These are phyloP conservation scores for Leucophenga maculata DNA, from an alignment of 2,888 invertebrate genomes.

Conservation along the genomic window DNA sequence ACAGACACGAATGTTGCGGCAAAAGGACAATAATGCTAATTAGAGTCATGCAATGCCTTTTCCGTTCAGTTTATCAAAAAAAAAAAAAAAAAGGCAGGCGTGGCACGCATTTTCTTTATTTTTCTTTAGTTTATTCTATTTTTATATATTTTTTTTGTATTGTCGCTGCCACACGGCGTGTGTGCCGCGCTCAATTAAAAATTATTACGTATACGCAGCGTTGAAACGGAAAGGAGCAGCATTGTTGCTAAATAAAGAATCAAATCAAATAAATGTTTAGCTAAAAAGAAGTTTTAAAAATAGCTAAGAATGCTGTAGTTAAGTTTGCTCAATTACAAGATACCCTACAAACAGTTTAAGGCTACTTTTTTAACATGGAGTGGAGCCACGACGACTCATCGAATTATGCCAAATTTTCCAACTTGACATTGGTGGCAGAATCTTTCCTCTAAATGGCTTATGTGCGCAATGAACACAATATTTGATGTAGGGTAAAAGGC, in stretches of 20 bases:
- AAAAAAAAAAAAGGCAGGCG: not conserved
- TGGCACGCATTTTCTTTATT: not conserved
- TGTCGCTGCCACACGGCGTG: not conserved
- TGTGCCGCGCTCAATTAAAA: slow-evolving; percentile 38
- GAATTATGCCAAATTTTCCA: too few relatives aligned
- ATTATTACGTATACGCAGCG: slow-evolving; percentile 50
- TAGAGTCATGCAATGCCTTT: not conserved
- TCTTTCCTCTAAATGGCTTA: too few relatives aligned
- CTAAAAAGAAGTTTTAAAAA: too few relatives aligned
- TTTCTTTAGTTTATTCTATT: not conserved
- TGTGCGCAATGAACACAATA: too few relatives aligned
- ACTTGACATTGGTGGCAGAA: too few relatives aligned
- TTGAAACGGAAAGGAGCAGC: not conserved
- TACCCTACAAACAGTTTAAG: too few relatives aligned
- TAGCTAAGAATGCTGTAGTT: not conserved
- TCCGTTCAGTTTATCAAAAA: not conserved
- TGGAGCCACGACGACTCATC: too few relatives aligned
- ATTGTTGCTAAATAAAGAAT: slow-evolving; percentile 5
- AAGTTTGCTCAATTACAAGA: too few relatives aligned
- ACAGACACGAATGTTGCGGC: not conserved
- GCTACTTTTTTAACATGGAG: too few relatives aligned
- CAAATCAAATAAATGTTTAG: not conserved
- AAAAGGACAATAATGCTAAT: slow-evolving; percentile 11
- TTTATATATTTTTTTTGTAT: slow-evolving; percentile 39
- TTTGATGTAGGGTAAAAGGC: too few relatives aligned